phyloP scores from a whole-genome alignment of 2,888 invertebrate genomes.

The Hofmannophila pseudospretella region DNA sequence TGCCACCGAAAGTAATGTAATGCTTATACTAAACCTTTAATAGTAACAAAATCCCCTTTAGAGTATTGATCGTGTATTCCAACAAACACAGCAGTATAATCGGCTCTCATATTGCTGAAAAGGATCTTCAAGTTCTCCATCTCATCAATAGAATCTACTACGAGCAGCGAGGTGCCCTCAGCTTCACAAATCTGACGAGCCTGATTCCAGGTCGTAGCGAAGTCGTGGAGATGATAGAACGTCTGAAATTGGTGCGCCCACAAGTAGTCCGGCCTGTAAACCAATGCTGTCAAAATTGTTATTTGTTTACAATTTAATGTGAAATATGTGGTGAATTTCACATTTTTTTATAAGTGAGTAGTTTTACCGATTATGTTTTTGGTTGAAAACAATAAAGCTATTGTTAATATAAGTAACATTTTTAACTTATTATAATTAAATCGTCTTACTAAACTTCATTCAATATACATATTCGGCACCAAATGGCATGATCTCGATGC shows the following conservation, averaged over 20 bases:
- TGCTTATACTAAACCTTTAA: no score
- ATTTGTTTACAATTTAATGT: slow-evolving; percentile 4
- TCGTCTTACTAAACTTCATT: no score
- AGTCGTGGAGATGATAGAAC: slow-evolving; percentile 41
- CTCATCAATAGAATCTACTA: slow-evolving; percentile 37
- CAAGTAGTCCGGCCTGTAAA: slow-evolving; percentile 46
- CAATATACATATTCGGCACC: no score
- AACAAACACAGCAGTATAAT: slow-evolving; percentile 39
- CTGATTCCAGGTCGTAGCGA: slow-evolving; percentile 39
- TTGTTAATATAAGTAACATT: background rate
- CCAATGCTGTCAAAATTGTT: slow-evolving; percentile 27
- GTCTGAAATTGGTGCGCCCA: slow-evolving; percentile 40
- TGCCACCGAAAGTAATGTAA: no score
- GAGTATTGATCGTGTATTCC: slow-evolving; percentile 44
- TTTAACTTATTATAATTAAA: background rate
- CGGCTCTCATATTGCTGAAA: slow-evolving; percentile 44
- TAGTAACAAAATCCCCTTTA: slow-evolving; percentile 36
- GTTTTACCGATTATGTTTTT: background rate
- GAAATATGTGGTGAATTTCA: background rate
- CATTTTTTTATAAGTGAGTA: background rate
- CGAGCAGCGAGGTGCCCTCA: slow-evolving; percentile 38
- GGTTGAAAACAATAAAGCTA: background rate
- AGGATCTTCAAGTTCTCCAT: slow-evolving; percentile 43
- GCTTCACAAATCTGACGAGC: slow-evolving; percentile 44
- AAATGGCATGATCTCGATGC: no score